phyloP scores from a whole-genome alignment of 2,113 vertebrate genomes.

The Hypomesus transpacificus region DNA sequence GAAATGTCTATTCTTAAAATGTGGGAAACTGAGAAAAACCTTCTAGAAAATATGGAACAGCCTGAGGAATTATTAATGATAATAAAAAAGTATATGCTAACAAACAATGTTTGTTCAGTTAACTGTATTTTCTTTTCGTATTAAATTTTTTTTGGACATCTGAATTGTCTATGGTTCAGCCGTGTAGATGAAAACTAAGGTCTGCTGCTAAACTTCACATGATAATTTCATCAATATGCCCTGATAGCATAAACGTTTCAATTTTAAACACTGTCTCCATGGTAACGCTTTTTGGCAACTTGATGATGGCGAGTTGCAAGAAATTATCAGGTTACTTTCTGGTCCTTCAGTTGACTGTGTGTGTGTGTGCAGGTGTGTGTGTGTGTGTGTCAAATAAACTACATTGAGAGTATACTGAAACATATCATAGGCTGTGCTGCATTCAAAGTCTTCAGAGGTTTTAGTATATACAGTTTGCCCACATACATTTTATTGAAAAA shows the following conservation, averaged over 20 bases:
- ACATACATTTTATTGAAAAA: too few relatives aligned
- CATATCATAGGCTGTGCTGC: background rate
- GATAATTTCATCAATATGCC: conserved; percentile 13
- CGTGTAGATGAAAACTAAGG: background rate
- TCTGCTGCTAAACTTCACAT: conserved; percentile 4
- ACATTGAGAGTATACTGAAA: background rate
- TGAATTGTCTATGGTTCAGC: too few relatives aligned
- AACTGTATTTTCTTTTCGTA: too few relatives aligned
- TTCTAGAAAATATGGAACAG: too few relatives aligned
- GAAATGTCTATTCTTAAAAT: too few relatives aligned
- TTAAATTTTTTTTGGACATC: too few relatives aligned
- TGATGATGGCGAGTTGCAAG: conserved; percentile 12
- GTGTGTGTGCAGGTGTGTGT: background rate
- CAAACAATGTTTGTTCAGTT: too few relatives aligned
- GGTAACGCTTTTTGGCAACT: conserved; percentile 16
- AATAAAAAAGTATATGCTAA: too few relatives aligned
- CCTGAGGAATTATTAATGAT: too few relatives aligned
- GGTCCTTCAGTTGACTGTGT: background rate
- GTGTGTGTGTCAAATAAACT: background rate
- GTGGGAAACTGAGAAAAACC: too few relatives aligned
- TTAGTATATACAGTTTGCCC: too few relatives aligned
- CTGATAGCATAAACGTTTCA: conserved; percentile 1
- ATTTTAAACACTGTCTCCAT: conserved; percentile 17
- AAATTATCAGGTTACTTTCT: background rate
- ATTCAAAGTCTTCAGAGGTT: background rate